Evolutionary conservation across 2,113 vertebrate species (phyloP), one percentile per base, ranked within the genome.

Genomic region (Eolophus roseicapilla): DNA sequence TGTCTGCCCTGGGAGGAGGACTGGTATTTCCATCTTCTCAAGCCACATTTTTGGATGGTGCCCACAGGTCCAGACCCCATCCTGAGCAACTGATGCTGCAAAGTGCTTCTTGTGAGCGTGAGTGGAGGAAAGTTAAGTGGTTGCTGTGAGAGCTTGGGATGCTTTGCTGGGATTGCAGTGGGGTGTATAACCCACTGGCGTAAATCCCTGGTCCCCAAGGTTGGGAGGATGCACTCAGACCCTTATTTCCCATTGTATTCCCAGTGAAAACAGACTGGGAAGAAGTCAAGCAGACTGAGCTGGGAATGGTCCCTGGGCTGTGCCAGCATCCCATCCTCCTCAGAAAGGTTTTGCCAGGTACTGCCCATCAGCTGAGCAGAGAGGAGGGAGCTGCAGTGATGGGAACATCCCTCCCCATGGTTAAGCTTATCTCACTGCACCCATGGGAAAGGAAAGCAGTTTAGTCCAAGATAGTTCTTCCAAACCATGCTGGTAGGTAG

Each of bases 161-260:
- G 31, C 57, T 92, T 67, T 28, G 11, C 31, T 59, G 55, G 17
- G 46, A 25, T 55, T 39, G 47, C 44, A 37, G 46, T 1, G 7
- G 33, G 13, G 4, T 0, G 3, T 33, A 17, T 0, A 0, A 82
- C 28, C 20, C 19, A 28, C 0, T 2, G 64, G 29, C 64, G 33
- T 11, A 41, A 65, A 46, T 18, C n/a, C 25, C 39, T 24, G 59
- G 13, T 68, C 24, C 13, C 50, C 63, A 82, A 25, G n/a, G 8
- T 33, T 24, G 39, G 28, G 76, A 86, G 33, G 52, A 21, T 23
- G 55, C 33, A 52, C 15, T n/a, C 4, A 4, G 29, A 29, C 47
- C n/a, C 9, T 60, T 35, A 20, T 43, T 76, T 89, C 49, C 39
- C 59, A 55, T 3, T 11, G 20, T 7, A 11, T 24, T 89, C 35